These are phyloP conservation scores for Drosophila maculinotata DNA, from an alignment of 2,888 invertebrate genomes.

Conservation along the genomic window DNA sequence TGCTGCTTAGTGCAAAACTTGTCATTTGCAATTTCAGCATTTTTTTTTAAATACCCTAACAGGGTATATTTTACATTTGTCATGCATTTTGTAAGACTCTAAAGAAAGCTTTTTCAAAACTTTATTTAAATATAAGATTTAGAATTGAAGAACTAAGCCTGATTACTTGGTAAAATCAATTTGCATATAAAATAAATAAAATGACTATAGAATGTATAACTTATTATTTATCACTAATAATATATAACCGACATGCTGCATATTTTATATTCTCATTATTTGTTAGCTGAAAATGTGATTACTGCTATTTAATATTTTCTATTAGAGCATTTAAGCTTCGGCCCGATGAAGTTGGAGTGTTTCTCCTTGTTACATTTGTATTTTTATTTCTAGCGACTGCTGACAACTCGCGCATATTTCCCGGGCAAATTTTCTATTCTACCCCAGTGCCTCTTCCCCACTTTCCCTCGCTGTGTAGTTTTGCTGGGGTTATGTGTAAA, in stretches of 20 bases:
- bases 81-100: neutral
- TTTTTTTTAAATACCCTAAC: conserved; percentile 46
- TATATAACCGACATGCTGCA: too few relatives aligned
- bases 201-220: too few relatives aligned
- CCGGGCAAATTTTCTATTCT: conserved; percentile 58
- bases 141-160: too few relatives aligned
- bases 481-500: conserved; percentile 56
- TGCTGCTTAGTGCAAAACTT: conserved; percentile 76
- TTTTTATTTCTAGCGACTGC: conserved; percentile 38
- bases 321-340: conserved; percentile 10
- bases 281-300: too few relatives aligned
- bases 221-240: too few relatives aligned
- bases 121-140: neutral
- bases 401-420: conserved; percentile 67
- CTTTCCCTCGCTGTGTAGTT: conserved; percentile 2
- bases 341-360: neutral
- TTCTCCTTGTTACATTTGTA: conserved; percentile 37
- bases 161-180: too few relatives aligned
- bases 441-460: neutral
- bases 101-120: too few relatives aligned
- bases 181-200: too few relatives aligned
- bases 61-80: neutral
- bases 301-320: neutral
- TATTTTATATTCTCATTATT: too few relatives aligned
- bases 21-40: conserved; percentile 78